Percentiles rank a stretch among this genome's conserved stretches.
Evolutionary conservation across 2,888 invertebrate genomes (phyloP).

Genomic region (Pantelozetes paolii): DNA sequence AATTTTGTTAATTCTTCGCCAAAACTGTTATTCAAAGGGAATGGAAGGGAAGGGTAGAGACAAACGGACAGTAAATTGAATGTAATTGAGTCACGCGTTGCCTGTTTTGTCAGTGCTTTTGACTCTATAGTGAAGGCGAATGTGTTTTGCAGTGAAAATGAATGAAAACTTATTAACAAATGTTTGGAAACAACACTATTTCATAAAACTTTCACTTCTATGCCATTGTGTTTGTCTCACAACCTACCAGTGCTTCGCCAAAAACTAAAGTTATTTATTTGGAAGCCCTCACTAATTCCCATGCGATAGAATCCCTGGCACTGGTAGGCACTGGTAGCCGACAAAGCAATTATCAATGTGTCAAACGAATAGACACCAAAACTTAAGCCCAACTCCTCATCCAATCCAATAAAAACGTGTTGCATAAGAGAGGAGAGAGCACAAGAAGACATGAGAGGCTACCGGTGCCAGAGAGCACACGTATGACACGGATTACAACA

Average conservation of each 20-base stretch:
- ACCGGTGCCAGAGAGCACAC: background rate
- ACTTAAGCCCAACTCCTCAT: conserved; percentile 29
- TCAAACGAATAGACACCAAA: conserved; percentile 36
- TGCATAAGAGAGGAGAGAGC: conserved; percentile 1
- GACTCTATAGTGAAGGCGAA: conserved; percentile 26
- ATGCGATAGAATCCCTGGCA: background rate
- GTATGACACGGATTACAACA: background rate
- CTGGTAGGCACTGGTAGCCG: conserved; percentile 21
- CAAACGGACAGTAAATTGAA: conserved; percentile 26
- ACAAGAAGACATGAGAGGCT: background rate
- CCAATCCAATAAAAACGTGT: conserved; percentile 33
- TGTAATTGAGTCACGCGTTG: conserved; percentile 31
- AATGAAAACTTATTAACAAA: conserved; percentile 31
- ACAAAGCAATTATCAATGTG: conserved; percentile 38
- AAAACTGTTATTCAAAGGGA: background rate
- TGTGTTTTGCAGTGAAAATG: conserved; percentile 26
- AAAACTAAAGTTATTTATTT: conserved; percentile 37
- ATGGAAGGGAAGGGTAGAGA: conserved; percentile 24
- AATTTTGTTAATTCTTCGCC: conserved; percentile 7
- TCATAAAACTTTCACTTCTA: conserved; percentile 10
- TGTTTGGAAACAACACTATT: background rate
- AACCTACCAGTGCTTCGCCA: background rate
- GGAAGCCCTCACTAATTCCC: conserved; percentile 20
- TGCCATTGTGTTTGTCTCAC: conserved; percentile 18
- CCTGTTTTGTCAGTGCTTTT: background rate